These are phyloP conservation scores for Heteromyza rotundicornis DNA, from an alignment of 2,888 invertebrate genomes.

Conservation along the genomic window DNA sequence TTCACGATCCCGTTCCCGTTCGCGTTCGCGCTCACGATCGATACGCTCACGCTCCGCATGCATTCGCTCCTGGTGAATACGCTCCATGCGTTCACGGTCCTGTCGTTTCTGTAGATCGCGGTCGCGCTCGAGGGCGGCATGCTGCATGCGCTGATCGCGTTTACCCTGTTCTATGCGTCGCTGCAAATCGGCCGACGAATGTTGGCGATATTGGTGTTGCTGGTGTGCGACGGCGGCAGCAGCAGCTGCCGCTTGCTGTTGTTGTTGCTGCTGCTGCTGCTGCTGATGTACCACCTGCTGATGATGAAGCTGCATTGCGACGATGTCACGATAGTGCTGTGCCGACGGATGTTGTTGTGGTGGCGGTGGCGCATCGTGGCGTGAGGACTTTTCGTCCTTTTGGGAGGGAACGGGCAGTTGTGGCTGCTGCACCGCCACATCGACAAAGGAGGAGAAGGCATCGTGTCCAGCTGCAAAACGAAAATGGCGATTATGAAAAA, in stretches of 20 bases:
- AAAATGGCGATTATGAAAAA: background rate
- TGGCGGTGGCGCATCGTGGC: constrained; percentile 38
- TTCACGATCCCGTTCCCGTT: constrained; percentile 44
- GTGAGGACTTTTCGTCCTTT: constrained; percentile 59
- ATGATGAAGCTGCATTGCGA: constrained; percentile 62
- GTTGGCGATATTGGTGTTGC: constrained; percentile 37
- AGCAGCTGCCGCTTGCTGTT: constrained; percentile 56
- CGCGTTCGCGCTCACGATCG: constrained; percentile 40
- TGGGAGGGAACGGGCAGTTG: constrained; percentile 85
- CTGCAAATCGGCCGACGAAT: constrained; percentile 43
- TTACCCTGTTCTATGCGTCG: constrained; percentile 49
- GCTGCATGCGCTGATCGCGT: constrained; percentile 52
- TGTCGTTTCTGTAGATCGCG: constrained; percentile 57
- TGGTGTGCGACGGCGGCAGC: constrained; percentile 41
- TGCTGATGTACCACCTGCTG: constrained; percentile 48
- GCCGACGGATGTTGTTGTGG: constrained; percentile 33
- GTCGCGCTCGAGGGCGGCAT: constrained; percentile 44
- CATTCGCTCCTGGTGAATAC: constrained; percentile 54
- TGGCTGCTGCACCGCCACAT: constrained; percentile 90
- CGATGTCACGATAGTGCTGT: constrained; percentile 59
- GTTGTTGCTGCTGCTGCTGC: constrained; percentile 59
- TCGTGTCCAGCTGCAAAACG: constrained; percentile 76
- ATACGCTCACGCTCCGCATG: constrained; percentile 52
- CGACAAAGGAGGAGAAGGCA: constrained; percentile 85
- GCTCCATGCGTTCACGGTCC: constrained; percentile 51